phyloP scores from a whole-genome alignment of 1,140 invertebrate species.

The Heliconius melpomene region DNA sequence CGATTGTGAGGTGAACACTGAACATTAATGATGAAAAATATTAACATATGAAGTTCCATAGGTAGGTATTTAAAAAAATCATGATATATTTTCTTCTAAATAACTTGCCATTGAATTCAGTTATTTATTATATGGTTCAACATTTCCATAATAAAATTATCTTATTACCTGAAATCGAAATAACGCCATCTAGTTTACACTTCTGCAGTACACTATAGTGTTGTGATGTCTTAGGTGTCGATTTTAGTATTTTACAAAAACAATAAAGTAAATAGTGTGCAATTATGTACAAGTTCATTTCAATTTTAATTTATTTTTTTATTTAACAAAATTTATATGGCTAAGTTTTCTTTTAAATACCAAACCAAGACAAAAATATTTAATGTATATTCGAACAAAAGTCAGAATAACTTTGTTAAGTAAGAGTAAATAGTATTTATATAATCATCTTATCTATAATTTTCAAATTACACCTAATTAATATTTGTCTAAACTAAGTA shows the following conservation, averaged over 20 bases:
- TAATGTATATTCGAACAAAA: not conserved
- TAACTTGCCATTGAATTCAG: not conserved
- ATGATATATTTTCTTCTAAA: not conserved
- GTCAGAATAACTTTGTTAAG: not conserved
- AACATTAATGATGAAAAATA: too few species aligned
- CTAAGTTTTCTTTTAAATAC: too few species aligned
- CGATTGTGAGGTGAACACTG: too few species aligned
- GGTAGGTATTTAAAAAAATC: too few species aligned
- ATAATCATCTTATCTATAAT: too few species aligned
- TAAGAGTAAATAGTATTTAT: not conserved
- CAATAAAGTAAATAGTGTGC: not conserved
- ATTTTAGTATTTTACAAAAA: not conserved
- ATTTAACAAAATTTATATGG: too few species aligned
- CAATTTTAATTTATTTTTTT: too few species aligned
- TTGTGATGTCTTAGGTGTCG: not conserved
- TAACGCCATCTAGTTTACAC: not conserved
- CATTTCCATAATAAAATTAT: too few species aligned
- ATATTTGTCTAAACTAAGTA: not conserved
- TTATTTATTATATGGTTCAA: too few species aligned
- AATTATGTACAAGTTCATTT: too few species aligned
- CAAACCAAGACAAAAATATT: not conserved
- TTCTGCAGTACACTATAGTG: not conserved
- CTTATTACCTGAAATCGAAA: not conserved
- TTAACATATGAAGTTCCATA: too few species aligned
- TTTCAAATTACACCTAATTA: too few species aligned